These are phyloP conservation scores for Cynocephalus volans DNA, from an alignment of 2,113 vertebrate species.

Conservation along the genomic window DNA sequence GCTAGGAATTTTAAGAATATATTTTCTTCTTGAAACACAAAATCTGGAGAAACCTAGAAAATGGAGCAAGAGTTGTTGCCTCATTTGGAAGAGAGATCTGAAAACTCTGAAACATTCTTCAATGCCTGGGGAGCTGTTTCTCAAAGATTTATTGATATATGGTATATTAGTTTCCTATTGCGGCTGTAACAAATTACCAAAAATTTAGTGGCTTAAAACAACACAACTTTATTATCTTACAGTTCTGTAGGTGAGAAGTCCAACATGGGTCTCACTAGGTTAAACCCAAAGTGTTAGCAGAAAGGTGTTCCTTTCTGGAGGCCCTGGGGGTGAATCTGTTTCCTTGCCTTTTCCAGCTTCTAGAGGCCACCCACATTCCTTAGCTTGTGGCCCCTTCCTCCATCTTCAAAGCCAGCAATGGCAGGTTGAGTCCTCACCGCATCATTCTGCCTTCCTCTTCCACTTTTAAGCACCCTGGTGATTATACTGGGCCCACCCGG, in stretches of 20 bases:
- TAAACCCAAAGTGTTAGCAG: background rate
- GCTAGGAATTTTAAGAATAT: background rate
- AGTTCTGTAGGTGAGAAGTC: background rate
- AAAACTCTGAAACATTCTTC: background rate
- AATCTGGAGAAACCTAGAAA: background rate
- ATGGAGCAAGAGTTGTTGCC: background rate
- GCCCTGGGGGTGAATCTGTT: background rate
- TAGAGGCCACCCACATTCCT: background rate
- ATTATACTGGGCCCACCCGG: background rate
- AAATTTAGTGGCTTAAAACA: background rate
- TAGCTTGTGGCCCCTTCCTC: too few relatives aligned
- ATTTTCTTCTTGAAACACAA: constrained; percentile 30
- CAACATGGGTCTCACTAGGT: background rate
- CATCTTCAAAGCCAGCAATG: background rate
- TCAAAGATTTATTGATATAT: background rate
- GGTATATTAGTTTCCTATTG: background rate
- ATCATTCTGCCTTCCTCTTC: background rate
- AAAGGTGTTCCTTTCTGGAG: background rate
- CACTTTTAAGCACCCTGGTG: background rate
- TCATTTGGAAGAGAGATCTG: background rate
- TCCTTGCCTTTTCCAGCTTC: background rate
- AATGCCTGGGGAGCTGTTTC: background rate
- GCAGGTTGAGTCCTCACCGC: background rate
- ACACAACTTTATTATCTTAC: background rate
- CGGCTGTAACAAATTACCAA: background rate